phyloP scores from a whole-genome alignment of 2,888 invertebrate genomes.

The Clanis bilineata region DNA sequence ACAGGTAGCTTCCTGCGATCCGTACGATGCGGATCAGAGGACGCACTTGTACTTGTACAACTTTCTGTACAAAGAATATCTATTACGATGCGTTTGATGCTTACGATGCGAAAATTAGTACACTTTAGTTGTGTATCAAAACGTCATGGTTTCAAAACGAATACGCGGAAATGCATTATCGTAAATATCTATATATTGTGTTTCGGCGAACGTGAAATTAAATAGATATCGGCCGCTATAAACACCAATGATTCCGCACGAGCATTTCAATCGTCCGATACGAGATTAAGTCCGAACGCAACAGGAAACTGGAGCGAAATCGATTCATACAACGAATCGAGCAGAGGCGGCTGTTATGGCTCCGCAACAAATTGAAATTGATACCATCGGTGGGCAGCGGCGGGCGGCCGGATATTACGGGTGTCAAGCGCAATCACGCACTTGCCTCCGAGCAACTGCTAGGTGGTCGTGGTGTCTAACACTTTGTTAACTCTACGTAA shows the following conservation, averaged over 20 bases:
- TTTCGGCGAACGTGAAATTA: slow-evolving; percentile 52
- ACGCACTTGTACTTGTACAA: no score
- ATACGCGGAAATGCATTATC: slow-evolving; percentile 23
- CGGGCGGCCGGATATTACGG: slow-evolving; percentile 76
- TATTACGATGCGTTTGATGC: no score
- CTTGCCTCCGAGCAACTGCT: slow-evolving; percentile 44
- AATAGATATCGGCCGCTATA: slow-evolving; percentile 50
- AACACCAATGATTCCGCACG: slow-evolving; percentile 50
- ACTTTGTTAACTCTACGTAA: slow-evolving; percentile 40
- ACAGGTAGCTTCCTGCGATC: no score
- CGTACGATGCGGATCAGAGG: no score
- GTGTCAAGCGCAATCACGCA: slow-evolving; percentile 79
- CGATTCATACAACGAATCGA: slow-evolving; percentile 74
- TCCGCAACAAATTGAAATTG: slow-evolving; percentile 81
- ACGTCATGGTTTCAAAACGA: slow-evolving; percentile 11
- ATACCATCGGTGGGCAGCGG: slow-evolving; percentile 76
- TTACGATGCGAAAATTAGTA: no score
- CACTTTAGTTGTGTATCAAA: neutral
- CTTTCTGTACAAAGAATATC: no score
- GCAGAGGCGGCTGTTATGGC: slow-evolving; percentile 70
- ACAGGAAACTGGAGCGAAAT: slow-evolving; percentile 77
- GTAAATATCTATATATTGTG: slow-evolving; percentile 48
- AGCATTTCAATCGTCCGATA: slow-evolving; percentile 64
- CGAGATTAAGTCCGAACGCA: slow-evolving; percentile 74
- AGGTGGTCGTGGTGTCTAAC: slow-evolving; percentile 45